Evolutionary conservation across 23 tunicate genomes (phyloP), one percentile per base, ranked within the genome.

Genomic region (Trididemnum nubilum): DNA sequence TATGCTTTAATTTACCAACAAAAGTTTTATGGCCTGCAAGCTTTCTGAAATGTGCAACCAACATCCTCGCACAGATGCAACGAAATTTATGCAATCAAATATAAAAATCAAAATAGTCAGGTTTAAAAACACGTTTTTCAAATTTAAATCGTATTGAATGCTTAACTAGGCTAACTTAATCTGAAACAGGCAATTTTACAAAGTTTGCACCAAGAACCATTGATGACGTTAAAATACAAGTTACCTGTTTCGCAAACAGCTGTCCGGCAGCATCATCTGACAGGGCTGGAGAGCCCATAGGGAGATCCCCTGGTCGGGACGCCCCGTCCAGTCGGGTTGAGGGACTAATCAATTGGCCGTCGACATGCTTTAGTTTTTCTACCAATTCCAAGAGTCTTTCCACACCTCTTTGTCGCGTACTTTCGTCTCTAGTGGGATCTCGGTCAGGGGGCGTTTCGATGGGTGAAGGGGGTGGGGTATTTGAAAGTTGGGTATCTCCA

Each of bases 231-330:
- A n/a, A n/a, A n/a, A n/a, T 9, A 9, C 54, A 44, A 44, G 12
- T 32, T 39, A 85, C 88, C 77, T 77, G 82, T 65, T 85, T 85
- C 4, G 88, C 88, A 33, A 85, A 85, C 27, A 85, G 34, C 33
- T 76, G 78, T 7, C 67, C 88, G 33, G 75, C 82, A 19, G 23
- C 77, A 15, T 76, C 77, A 21, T 85, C 88, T 5, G 81, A 19
- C 1, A 85, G 35, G 22, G 51, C 23, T 38, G 44, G 40, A 7
- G 36, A 35, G 21, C 33, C 38, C 5, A 65, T 29, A 1, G 76
- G 58, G 25, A 36, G 64, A 36, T 63, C 34, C 0, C 35, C 27
- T 21, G 82, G 75, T 23, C 80, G 75, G 49, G 35, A n/a, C 24
- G 70, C 51, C 1, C 24, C 65, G 81, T 28, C 61, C 0, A 36